phyloP scores from a whole-genome alignment of 2,888 invertebrate genomes.

The Leucania comma region DNA sequence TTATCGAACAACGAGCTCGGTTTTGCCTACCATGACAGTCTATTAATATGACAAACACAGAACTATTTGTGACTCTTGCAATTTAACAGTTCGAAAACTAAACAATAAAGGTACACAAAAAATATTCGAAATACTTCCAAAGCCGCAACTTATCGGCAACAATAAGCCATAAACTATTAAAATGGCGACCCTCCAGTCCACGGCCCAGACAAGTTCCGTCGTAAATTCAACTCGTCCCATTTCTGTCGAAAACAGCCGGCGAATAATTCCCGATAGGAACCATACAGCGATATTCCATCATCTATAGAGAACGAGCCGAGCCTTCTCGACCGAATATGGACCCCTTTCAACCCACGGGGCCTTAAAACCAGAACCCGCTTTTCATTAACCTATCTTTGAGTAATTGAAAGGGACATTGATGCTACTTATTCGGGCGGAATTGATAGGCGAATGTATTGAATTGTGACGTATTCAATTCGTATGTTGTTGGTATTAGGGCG shows the following conservation, averaged over 20 bases:
- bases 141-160: conserved; percentile 58
- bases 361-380: conserved; percentile 83
- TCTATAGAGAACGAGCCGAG: conserved; percentile 78
- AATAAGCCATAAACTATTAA: conserved; percentile 64
- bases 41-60: no score
- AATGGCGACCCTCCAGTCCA: conserved; percentile 53
- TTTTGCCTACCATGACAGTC: background rate
- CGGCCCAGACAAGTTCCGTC: conserved; percentile 53
- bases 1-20: no score
- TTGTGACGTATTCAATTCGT: conserved; percentile 71
- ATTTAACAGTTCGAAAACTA: background rate
- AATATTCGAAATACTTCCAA: conserved; percentile 26
- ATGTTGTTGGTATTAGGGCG: conserved; percentile 57
- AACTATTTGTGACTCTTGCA: background rate
- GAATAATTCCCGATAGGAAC: conserved; percentile 79
- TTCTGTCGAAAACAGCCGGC: conserved; percentile 78
- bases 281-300: conserved; percentile 85
- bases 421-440: conserved; percentile 82
- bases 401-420: conserved; percentile 87
- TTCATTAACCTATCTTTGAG: conserved; percentile 85
- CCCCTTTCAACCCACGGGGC: conserved; percentile 79
- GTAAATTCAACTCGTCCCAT: conserved; percentile 77
- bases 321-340: conserved; percentile 80
- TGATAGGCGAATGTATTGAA: conserved; percentile 80
- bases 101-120: conserved; percentile 24